Evolutionary conservation across 2,113 vertebrate genomes (phyloP).

Genomic region (Ginglymostoma cirratum): DNA sequence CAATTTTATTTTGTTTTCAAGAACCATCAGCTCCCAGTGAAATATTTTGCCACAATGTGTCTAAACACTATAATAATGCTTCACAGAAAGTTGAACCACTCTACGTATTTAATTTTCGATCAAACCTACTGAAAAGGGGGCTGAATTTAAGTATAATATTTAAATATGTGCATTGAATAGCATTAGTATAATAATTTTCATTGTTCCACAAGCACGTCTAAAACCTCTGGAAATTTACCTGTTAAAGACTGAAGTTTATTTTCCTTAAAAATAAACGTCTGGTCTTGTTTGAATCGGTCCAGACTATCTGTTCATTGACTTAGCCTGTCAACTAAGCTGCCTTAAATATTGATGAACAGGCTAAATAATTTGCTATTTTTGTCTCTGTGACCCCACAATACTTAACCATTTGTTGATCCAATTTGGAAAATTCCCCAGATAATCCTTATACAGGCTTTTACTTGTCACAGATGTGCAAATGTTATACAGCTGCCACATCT

Average conservation of each 20-base stretch:
- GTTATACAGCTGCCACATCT: not conserved
- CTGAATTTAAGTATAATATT: not conserved
- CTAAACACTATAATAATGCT: not conserved
- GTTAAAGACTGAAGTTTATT: not conserved
- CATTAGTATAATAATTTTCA: not conserved
- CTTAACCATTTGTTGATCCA: slow-evolving; percentile 24
- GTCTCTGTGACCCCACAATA: not conserved
- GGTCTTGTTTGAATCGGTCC: not conserved
- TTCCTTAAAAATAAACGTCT: not conserved
- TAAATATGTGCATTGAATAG: not conserved
- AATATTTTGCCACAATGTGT: not conserved
- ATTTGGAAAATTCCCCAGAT: not conserved
- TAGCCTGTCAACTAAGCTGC: not conserved
- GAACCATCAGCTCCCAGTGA: not conserved
- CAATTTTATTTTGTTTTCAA: not conserved
- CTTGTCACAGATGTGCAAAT: not conserved
- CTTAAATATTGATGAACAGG: slow-evolving; percentile 14
- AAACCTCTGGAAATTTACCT: not conserved
- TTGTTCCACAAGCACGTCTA: not conserved
- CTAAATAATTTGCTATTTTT: slow-evolving; percentile 35
- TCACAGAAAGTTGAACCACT: not conserved
- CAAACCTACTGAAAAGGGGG: too few relatives aligned
- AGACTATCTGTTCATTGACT: too few relatives aligned
- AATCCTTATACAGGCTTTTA: not conserved
- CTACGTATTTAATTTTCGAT: not conserved